Conservation (phyloP, 1,140 invertebrate species). For the Drosophila obscura region DNA sequence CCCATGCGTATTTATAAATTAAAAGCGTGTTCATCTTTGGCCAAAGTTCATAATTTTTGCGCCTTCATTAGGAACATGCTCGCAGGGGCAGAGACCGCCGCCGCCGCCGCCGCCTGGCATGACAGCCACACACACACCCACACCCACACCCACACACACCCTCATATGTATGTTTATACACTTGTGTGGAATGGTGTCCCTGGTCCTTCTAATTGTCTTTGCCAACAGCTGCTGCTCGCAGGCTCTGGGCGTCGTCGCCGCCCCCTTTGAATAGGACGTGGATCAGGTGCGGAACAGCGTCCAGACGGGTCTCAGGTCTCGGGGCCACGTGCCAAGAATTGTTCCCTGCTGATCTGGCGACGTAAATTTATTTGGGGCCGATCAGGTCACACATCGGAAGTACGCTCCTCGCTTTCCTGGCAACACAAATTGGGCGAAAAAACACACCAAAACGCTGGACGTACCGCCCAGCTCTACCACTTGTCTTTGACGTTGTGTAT, state of each 20-base stretch:
- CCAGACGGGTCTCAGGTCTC: neutral
- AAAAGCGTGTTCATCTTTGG: constrained; percentile 73
- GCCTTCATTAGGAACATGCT: constrained; percentile 58
- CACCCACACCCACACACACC: constrained; percentile 18
- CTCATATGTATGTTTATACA: neutral
- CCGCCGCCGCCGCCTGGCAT: neutral
- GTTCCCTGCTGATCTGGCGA: constrained; percentile 12
- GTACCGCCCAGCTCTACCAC: constrained; percentile 20
- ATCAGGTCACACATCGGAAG: neutral
- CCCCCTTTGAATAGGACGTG: neutral
- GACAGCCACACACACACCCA: constrained; percentile 12
- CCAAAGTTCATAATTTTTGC: constrained; percentile 73
- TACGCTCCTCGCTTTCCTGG: too few relatives aligned
- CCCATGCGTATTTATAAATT: constrained; percentile 57
- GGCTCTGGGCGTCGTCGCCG: constrained; percentile 6
- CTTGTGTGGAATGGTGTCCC: neutral
- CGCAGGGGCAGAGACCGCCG: constrained; percentile 15
- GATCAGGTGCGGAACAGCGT: constrained; percentile 13
- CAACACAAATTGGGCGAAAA: too few relatives aligned
- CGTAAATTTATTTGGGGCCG: neutral
- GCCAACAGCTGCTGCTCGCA: constrained; percentile 41
- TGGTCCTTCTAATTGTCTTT: constrained; percentile 64
- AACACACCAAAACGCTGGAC: constrained; percentile 7
- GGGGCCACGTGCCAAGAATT: constrained; percentile 8
- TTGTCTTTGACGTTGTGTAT: constrained; percentile 34